Base-by-base conservation (phyloP, 2,888 invertebrate genomes). In the Caenorhabditis imperialis region DNA sequence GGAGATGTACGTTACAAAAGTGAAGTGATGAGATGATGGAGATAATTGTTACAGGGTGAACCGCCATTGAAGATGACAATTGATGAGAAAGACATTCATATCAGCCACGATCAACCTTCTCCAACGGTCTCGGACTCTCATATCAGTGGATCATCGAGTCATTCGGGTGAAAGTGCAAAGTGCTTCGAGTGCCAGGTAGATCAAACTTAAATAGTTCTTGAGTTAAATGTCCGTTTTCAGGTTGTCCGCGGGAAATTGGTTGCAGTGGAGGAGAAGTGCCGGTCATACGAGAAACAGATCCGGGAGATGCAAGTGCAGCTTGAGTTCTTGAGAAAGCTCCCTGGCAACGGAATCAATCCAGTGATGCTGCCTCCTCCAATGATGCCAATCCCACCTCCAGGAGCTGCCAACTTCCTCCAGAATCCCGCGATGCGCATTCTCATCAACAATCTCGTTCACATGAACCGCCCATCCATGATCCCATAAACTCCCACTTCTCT, bases 41-140 rank as follows among this genome's bases (percentile, higher is more conserved):
- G 6, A 22, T 8, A 1, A 20, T 35, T 33, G 3, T 55, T 77
- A 40, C 69, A 79, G 77, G 51, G 42, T 30, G 74, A 65, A 50
- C 51, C 67, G 1, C 57, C 71, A 47, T 48, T 79, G 50, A 80
- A 80, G 40, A 70, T 77, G 54, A 70, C 72, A 16, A 63, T 77
- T n/a, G 71, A 75, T 25, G 79, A 78, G 14, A 77, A 81, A 47
- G 72, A 77, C 30, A 44, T 55, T 10, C 75, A 76, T 33, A 67
- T 78, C 18, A 58, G 71, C 20, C 78, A 72, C 18, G 77, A 78
- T 42, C 84, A 83, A 54, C 81, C 75, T 8, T 83, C 84, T 12
- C 85, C 85, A 5, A 84, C 82, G 4, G 85, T 79, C 18, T 83
- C 84, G 53, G 84, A 85, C 70, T 83, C 85, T 20, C 85, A 85